Evolutionary conservation across 2,797 vertebrate species (phyloP), one percentile per base, ranked within the genome.

Genomic region (Phaenicophaeus curvirostris): DNA sequence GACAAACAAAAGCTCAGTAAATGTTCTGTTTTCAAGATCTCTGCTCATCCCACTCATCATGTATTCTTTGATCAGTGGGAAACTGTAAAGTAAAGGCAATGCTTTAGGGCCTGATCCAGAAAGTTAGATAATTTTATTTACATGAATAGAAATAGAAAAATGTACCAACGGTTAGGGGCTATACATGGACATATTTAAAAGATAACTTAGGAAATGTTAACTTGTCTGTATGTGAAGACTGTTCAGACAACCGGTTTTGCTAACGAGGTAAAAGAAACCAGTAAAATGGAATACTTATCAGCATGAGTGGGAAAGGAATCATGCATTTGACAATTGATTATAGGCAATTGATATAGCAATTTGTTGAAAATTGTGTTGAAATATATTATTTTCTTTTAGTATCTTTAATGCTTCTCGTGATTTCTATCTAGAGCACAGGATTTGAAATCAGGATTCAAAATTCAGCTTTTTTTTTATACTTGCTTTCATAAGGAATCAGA

Each of bases 1-100:
- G 87, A 81, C 87, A 93, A 96, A 91, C 44, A 85, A 87, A 53
- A 82, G 58, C 33, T 89, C 37, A 82, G 91, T 88, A 85, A 79
- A 80, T 77, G 41, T 46, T 92, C 46, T 89, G 3, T 94, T 95
- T 92, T 82, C 77, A 90, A 87, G 67, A 48, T 57, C 74, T 86
- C 76, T 85, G 37, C 67, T 83, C 86, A 87, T 77, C 81, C 79
- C 58, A 93, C 46, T 87, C 89, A 67, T 74, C 25, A 14, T 63
- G 55, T 79, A 61, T 44, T 48, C 84, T 95, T 95, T 96, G 81
- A 93, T 94, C 85, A 87, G 62, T 2, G 37, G 84, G 68, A 94
- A 96, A 54, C 50, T 85, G 68, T 24, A 23, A 92, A 88, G 67
- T 61, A 89, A 92, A 82, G 41, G 21, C 63, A 76, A 6, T 35